Base-by-base conservation (phyloP, 2,113 vertebrate genomes). In the Sula dactylatra region DNA sequence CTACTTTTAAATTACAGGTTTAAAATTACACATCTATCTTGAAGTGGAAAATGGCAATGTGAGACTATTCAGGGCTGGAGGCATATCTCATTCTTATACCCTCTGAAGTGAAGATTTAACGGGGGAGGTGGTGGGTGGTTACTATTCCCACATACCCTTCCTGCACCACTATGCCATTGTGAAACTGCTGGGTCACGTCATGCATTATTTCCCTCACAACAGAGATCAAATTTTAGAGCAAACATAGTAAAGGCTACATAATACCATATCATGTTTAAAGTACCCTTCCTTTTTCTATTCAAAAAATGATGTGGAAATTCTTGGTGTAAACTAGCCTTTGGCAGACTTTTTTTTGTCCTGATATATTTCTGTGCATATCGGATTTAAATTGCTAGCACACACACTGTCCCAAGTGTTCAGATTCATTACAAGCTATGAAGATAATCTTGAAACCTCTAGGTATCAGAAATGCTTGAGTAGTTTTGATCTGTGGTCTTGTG, bases 381-480 rank as follows among this genome's bases (percentile, higher is more conserved):
- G n/a, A 81, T 93, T 77, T 90, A 91, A 92, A 88, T 52, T 93
- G 24, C 69, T 67, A 82, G 49, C 61, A 62, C 25, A 49, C 14
- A 65, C 29, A 45, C n/a, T 82, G 47, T 65, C 52, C 45, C 52
- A 58, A 29, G 44, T 65, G 74, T 71, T 94, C 79, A 82, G 61
- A 82, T 88, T 93, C 81, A 91, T 91, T 95, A 83, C 72, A 65
- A 61, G 54, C 79, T 59, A 67, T 72, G 58, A 94, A 93, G 34
- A 91, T 50, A 82, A 91, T 73, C 58, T 76, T 79, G 89, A 96
- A 91, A 93, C 22, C 72, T 72, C 65, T 92, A 61, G 34, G 34
- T 74, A 90, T 84, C 69, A 93, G 72, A 94, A 95, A 95, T 34
- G 36, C 85, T 94, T 74, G 72, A 95, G 73, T 55, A 74, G 64